A percentile compares a stretch with the other conserved stretches of the same genome.
Evolutionary conservation across 2,797 vertebrate species (phyloP).

Genomic region (Chelon auratus): DNA sequence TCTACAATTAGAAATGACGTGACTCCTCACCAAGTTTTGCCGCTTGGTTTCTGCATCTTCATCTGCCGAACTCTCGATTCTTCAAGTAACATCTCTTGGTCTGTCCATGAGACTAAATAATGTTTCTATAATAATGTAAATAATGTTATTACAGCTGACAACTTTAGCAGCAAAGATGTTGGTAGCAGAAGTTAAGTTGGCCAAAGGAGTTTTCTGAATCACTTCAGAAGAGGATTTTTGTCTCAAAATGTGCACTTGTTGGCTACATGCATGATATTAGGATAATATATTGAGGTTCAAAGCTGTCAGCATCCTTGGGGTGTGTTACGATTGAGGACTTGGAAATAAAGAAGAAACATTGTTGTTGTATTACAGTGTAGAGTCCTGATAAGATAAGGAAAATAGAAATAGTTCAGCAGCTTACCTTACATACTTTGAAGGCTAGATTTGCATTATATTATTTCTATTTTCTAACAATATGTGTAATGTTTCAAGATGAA

Average conservation of each 20-base stretch:
- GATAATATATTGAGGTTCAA: background rate
- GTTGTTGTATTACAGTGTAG: background rate
- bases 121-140: too few relatives aligned
- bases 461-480: background rate
- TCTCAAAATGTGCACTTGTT: background rate
- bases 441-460: background rate
- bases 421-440: too few relatives aligned
- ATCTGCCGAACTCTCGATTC: background rate
- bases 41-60: background rate
- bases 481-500: background rate
- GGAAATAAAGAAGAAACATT: background rate
- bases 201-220: too few relatives aligned
- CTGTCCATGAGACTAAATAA: background rate
- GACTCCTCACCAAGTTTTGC: background rate
- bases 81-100: too few relatives aligned
- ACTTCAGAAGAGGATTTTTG: background rate
- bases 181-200: too few relatives aligned
- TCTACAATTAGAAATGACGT: background rate
- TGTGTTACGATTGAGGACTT: background rate
- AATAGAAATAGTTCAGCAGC: background rate
- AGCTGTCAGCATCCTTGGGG: background rate
- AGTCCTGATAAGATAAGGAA: background rate
- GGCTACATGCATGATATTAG: background rate
- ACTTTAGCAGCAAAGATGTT: too few relatives aligned
- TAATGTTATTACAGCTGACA: too few relatives aligned